phyloP scores from a whole-genome alignment of 2,797 vertebrate species.

The Anguilla marmorata region DNA sequence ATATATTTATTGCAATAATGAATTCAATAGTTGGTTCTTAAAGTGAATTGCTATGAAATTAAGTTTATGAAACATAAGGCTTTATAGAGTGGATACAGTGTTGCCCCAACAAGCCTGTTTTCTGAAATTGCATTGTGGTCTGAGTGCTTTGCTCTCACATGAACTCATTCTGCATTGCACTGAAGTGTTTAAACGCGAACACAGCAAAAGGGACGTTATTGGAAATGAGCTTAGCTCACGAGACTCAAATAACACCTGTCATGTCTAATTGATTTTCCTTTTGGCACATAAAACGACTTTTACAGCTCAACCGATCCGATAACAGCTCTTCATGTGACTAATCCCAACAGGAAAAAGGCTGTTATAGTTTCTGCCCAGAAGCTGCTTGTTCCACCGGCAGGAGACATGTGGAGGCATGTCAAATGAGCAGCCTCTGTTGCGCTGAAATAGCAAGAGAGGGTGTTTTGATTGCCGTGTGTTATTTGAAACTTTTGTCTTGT shows the following conservation, averaged over 20 bases:
- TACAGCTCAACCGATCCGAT: background rate
- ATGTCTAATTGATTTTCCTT: background rate
- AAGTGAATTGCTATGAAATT: background rate
- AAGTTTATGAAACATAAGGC: background rate
- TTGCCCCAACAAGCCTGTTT: background rate
- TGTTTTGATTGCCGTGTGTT: background rate
- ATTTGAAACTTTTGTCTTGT: background rate
- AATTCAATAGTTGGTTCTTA: background rate
- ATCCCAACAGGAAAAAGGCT: background rate
- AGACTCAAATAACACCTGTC: background rate
- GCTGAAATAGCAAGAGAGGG: background rate
- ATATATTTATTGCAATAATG: background rate
- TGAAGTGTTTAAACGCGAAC: background rate
- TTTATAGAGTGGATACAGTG: background rate
- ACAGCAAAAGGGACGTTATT: background rate
- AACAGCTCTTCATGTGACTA: background rate
- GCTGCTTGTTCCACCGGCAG: background rate
- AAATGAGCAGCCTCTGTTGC: background rate
- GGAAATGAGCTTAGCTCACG: background rate
- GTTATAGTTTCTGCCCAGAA: background rate
- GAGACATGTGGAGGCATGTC: slow-evolving; percentile 7
- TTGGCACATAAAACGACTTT: background rate
- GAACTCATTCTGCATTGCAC: background rate
- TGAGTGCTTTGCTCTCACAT: background rate
- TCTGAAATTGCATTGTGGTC: background rate